Percentiles rank a stretch among this genome's conserved stretches.
phyloP scores from a whole-genome alignment of 2,113 vertebrate genomes.

The Gymnogyps californianus region DNA sequence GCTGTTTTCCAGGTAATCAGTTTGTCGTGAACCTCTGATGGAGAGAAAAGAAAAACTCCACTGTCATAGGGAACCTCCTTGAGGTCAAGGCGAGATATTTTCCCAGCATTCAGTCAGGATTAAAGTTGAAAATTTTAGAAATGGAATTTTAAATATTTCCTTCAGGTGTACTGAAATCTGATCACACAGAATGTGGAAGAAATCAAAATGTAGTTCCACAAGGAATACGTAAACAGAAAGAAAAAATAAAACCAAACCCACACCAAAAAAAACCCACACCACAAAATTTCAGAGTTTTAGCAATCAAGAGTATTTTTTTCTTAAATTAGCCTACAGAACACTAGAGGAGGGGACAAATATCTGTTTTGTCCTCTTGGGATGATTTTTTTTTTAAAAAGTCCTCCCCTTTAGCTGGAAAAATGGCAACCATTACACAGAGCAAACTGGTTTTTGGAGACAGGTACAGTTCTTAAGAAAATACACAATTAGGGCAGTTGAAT shows the following conservation, averaged over 20 bases:
- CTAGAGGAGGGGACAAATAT: background rate
- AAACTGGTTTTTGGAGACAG: background rate
- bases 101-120: background rate
- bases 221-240: background rate
- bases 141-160: background rate
- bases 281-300: background rate
- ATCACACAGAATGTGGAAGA: background rate
- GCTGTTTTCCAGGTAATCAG: background rate
- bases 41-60: background rate
- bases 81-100: background rate
- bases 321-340: background rate
- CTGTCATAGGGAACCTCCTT: background rate
- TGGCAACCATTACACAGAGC: background rate
- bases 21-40: background rate
- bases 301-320: background rate
- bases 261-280: accelerated
- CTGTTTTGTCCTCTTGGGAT: background rate
- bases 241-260: too few species aligned
- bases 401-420: background rate
- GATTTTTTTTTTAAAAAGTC: background rate
- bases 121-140: background rate
- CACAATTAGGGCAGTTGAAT: background rate
- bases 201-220: background rate
- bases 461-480: background rate
- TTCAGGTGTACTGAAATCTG: background rate